Evolutionary conservation across 2,888 invertebrate species (phyloP).

Genomic region (Oscheius sp.): DNA sequence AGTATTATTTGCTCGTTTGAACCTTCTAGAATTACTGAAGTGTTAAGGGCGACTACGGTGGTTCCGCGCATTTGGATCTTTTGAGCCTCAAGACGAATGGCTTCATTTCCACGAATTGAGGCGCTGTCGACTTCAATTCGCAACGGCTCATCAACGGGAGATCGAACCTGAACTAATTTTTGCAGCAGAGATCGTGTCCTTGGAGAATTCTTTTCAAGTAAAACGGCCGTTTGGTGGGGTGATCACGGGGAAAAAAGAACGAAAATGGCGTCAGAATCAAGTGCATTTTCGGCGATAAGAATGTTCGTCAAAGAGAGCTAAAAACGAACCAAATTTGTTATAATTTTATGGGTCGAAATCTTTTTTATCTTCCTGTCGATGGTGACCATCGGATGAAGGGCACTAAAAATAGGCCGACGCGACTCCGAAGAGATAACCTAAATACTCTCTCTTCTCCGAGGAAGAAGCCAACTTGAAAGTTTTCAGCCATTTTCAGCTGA

Average conservation of each 20-base stretch:
- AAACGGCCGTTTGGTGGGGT: background rate
- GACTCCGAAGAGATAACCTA: constrained; percentile 46
- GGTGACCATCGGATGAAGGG: constrained; percentile 64
- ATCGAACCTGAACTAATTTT: constrained; percentile 57
- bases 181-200: background rate
- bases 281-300: background rate
- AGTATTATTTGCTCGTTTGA: constrained; percentile 4
- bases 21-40: constrained; percentile 53
- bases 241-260: background rate
- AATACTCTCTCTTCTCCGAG: background rate
- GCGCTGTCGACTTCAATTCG: constrained; percentile 59
- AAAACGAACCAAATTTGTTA: constrained; percentile 60
- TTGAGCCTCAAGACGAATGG: constrained; percentile 59
- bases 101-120: constrained; percentile 66
- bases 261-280: background rate
- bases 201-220: background rate
- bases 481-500: constrained; percentile 55
- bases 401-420: constrained; percentile 64
- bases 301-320: background rate
- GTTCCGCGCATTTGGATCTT: constrained; percentile 50
- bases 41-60: constrained; percentile 60
- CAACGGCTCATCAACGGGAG: constrained; percentile 64
- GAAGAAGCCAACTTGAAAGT: constrained; percentile 55
- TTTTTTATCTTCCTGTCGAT: constrained; percentile 64
- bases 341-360: constrained; percentile 53